These are phyloP conservation scores for Catocala sponsa DNA, from an alignment of 2,888 invertebrate species.

Conservation along the genomic window DNA sequence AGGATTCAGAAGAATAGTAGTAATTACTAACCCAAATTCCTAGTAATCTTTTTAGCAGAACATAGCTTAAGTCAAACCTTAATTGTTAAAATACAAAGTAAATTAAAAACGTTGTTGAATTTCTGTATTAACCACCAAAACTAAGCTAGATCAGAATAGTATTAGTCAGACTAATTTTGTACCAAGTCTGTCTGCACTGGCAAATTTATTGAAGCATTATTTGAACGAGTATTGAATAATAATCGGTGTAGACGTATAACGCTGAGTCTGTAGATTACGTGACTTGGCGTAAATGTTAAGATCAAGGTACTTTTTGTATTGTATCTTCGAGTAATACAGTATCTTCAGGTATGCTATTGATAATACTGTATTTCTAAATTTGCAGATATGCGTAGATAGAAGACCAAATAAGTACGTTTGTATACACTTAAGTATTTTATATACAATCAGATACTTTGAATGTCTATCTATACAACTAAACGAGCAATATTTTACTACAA, in stretches of 20 bases:
- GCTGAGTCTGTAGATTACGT: constrained; percentile 5
- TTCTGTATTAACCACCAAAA: too few relatives aligned
- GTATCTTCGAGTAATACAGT: neutral
- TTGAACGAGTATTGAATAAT: constrained; percentile 41
- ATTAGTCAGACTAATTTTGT: constrained; percentile 25
- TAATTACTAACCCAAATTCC: too few relatives aligned
- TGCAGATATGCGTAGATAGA: too few relatives aligned
- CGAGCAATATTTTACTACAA: too few relatives aligned
- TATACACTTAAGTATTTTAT: too few relatives aligned
- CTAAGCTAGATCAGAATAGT: neutral
- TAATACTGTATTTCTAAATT: too few relatives aligned
- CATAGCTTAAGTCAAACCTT: too few relatives aligned
- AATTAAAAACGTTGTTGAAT: neutral
- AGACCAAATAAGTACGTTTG: too few relatives aligned
- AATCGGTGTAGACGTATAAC: constrained; percentile 14
- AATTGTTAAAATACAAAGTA: neutral
- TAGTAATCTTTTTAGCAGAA: too few relatives aligned
- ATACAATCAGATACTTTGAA: too few relatives aligned
- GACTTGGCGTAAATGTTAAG: constrained; percentile 8
- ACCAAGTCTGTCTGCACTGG: constrained; percentile 19
- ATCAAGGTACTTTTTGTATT: neutral
- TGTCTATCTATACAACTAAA: too few relatives aligned
- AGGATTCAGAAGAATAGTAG: too few relatives aligned
- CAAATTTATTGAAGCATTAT: constrained; percentile 42
- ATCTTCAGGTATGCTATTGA: neutral